These are phyloP conservation scores for Marisa cornuarietis DNA, from an alignment of 1,140 invertebrate species.

Conservation along the genomic window DNA sequence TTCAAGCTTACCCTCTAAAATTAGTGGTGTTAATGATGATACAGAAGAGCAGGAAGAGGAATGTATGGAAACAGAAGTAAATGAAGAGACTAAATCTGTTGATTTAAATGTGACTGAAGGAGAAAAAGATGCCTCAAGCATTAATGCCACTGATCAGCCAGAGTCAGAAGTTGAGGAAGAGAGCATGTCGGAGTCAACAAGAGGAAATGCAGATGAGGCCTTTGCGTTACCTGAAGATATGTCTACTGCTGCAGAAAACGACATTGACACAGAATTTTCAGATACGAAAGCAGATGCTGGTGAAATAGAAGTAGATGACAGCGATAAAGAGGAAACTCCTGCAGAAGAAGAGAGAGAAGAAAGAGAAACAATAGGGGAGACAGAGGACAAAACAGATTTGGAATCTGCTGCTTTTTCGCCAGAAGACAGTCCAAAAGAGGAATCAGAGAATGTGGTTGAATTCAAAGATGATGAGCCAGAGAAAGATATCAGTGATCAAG, in stretches of 20 bases:
- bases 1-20: no score
- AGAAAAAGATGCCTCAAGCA: no score
- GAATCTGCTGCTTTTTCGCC: not conserved
- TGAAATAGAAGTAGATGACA: slow-evolving; percentile 6
- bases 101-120: no score
- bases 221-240: not conserved
- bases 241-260: not conserved
- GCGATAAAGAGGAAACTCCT: not conserved
- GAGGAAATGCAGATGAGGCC: no score
- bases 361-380: slow-evolving; percentile 20
- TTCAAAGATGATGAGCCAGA: slow-evolving; percentile 3
- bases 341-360: slow-evolving; percentile 1
- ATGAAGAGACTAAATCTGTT: not conserved
- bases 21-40: no score
- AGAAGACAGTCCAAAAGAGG: slow-evolving; percentile 8
- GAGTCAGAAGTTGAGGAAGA: not conserved
- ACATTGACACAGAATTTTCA: not conserved
- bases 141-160: no score
- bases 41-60: not conserved
- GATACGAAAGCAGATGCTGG: not conserved
- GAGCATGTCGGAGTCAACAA: not conserved
- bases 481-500: not conserved
- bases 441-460: slow-evolving; percentile 1
- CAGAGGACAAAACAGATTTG: slow-evolving; percentile 7
- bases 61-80: not conserved